Evolutionary conservation across 92 coral and sea anemone species (phyloP).

Genomic region (Galaxea fascicularis): DNA sequence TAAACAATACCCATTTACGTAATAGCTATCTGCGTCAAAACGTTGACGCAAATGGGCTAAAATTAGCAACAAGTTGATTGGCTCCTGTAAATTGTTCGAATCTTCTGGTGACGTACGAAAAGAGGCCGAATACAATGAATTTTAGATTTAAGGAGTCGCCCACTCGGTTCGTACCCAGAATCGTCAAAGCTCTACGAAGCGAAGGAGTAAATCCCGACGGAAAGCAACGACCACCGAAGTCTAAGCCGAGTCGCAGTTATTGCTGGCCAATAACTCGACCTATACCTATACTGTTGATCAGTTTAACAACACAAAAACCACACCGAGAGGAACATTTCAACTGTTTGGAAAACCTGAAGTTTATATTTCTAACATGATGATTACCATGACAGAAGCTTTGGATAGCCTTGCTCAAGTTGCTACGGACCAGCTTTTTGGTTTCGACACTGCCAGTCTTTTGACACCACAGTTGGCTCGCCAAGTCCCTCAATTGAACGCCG

Average conservation of each 20-base stretch:
- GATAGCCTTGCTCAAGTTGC: constrained; percentile 99
- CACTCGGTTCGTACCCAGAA: constrained; percentile 90
- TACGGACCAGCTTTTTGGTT: constrained; percentile 97
- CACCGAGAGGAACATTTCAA: constrained; percentile 24
- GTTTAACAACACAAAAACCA: constrained; percentile 77
- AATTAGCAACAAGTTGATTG: constrained; percentile 74
- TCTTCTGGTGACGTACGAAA: constrained; percentile 66
- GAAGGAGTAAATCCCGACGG: constrained; percentile 79
- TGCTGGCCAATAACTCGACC: constrained; percentile 99
- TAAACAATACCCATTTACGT: constrained; percentile 84
- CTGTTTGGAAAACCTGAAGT: constrained; percentile 45
- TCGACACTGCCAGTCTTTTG: constrained; percentile 94
- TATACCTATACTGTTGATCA: constrained; percentile 98
- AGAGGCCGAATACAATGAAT: constrained; percentile 54
- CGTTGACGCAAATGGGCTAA: constrained; percentile 74
- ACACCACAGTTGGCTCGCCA: constrained; percentile 97
- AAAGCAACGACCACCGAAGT: constrained; percentile 67
- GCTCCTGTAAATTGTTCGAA: constrained; percentile 54
- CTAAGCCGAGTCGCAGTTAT: constrained; percentile 90
- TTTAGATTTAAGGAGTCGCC: constrained; percentile 93
- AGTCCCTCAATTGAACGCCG: constrained; percentile 88
- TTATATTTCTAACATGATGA: constrained; percentile 72
- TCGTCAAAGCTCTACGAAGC: constrained; percentile 93
- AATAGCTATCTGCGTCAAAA: constrained; percentile 63
- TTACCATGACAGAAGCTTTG: constrained; percentile 93